Conservation (phyloP, 2,113 vertebrate genomes). For the Acanthochromis polyacanthus region DNA sequence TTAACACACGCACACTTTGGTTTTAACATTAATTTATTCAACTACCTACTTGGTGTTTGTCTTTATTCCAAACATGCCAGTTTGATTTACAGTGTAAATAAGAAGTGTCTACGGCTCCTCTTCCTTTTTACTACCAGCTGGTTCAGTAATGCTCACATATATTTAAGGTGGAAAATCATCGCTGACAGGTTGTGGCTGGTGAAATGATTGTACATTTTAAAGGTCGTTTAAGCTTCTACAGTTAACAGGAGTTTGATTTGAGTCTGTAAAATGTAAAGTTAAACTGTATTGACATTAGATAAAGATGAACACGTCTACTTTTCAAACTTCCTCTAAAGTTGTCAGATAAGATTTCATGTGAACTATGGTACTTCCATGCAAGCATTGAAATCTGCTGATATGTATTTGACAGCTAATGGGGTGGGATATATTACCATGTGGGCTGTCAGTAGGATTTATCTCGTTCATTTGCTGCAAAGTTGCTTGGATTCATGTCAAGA, state of each 20-base stretch:
- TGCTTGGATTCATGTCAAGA: not conserved
- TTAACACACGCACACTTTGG: not conserved
- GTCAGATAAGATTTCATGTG: not conserved
- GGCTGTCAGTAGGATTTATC: not conserved
- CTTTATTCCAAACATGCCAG: not conserved
- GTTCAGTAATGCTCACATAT: not conserved
- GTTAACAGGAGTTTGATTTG: not conserved
- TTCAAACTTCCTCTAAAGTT: slow-evolving; percentile 2
- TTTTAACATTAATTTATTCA: not conserved
- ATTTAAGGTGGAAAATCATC: not conserved
- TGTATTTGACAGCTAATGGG: not conserved
- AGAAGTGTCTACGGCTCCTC: not conserved
- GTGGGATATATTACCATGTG: not conserved
- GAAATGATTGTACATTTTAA: not conserved
- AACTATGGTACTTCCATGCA: not conserved
- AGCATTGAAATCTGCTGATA: not conserved
- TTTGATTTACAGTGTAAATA: not conserved
- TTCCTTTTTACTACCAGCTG: not conserved
- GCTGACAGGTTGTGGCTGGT: not conserved
- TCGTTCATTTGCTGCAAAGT: not conserved
- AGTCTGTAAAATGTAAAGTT: not conserved
- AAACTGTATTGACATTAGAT: not conserved
- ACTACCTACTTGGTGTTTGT: not conserved
- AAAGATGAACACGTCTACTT: not conserved
- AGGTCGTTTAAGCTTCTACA: not conserved